Evolutionary conservation across 2,797 vertebrate species (phyloP), one percentile per base, ranked within the genome.

Genomic region (Oophaga sylvatica): DNA sequence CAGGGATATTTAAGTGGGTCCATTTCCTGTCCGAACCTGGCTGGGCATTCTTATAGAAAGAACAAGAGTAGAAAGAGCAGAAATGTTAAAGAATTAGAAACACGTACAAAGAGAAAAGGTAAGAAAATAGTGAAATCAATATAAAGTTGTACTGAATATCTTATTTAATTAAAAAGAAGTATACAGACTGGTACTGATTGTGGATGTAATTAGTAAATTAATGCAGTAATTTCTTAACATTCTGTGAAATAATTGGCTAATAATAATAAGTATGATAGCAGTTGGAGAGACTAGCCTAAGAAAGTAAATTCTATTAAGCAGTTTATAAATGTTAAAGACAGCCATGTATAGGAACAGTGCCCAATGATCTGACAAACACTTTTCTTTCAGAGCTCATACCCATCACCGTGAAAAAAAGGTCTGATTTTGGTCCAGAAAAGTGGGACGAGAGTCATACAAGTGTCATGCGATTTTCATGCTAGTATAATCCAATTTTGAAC

Each of bases 1-100:
- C 97, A 8, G 97, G 98, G 90, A 99, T 94, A 95, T 96, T 97
- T 95, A 99, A 96, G 93, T 95, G 96, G 29, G 92, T 95, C 97
- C 97, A 97, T 92, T 97, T 97, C 92, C 95, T 96, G 93, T 97
- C 96, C 90, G 95, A 97, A 92, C 92, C 92, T 80, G 96, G 95
- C 92, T 96, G 96, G 90, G 95, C 96, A 89, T 92, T 95, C 97
- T 97, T 95, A 93, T 91, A 90, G 87, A 60, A 86, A 89, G 79
- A 85, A 56, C 31, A 76, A 53, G 63, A 87, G 20, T 17, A 90
- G 29, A 91, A 91, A 92, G 48, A 53, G 83, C 87, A 87, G 68
- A 90, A 94, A 90, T 94, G 86, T 90, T 90, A 91, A 92, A 85
- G 1, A 19, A 83, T 95, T 83, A 79, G 63, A 71, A 59, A 31